Base-by-base conservation (phyloP, 2,888 invertebrate species). In the Scaeva pyrastri region DNA sequence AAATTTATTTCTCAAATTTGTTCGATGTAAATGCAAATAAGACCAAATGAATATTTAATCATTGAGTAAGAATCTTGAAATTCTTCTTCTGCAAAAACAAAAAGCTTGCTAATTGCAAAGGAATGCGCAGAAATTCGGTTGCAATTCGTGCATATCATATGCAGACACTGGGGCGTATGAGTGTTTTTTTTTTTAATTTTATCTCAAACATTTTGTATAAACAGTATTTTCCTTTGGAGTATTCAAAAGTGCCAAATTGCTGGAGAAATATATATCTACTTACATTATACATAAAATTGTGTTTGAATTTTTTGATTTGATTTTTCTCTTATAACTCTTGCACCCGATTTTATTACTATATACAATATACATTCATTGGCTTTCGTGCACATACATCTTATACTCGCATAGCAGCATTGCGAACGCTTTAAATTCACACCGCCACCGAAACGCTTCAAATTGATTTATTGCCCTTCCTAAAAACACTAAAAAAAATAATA, bases 91-190 rank as follows among this genome's bases (percentile, higher is more conserved):
- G n/a, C n/a, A n/a, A n/a, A n/a, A n/a, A 36, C 6, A 21, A n/a
- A 45, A 19, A 26, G 58, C 39, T 78, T 50, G 71, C 81, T 86
- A 82, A 86, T 78, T 78, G 62, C 82, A 82, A 55, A 52, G 77
- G 86, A 86, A 86, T 82, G 70, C 55, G 68, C 48, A 52, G 11
- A 62, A 14, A 19, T 62, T 43, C 50, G 16, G 19, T 12, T 71
- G 60, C 72, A 81, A 56, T 41, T 39, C 39, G 8, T 66, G 64
- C 64, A 79, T 26, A 23, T 31, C 48, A 84, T 76, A 68, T 21
- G 56, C 48, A 86, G 86, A 82, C 82, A 77, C 77, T 71, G 39
- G 74, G 81, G 81, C 86, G 86, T 82, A 77, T 82, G 77, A 43
- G 77, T 68, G 41, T 45, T 81, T 62, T 72, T 60, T 64, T n/a